Evolutionary conservation across 2,113 vertebrate species (phyloP).

Genomic region (Lampris incognitus): DNA sequence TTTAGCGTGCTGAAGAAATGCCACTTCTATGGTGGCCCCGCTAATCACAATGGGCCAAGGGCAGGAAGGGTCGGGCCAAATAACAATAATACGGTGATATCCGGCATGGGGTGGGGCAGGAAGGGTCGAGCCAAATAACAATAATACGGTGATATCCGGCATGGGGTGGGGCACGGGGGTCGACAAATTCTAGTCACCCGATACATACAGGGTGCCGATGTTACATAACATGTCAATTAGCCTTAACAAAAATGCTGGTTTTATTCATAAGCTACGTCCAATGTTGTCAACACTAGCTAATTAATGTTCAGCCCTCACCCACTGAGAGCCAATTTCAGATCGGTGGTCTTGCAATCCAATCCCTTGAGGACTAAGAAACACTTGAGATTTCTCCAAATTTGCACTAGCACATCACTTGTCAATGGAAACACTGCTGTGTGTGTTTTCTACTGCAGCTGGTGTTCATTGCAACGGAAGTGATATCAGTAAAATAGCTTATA

Average conservation of each 20-base stretch:
- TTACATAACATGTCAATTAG: neutral
- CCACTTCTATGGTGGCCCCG: neutral
- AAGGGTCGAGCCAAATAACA: neutral
- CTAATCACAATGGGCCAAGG: neutral
- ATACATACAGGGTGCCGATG: neutral
- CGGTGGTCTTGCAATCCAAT: neutral
- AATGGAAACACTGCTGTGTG: no score
- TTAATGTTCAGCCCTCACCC: neutral
- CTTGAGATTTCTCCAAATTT: no score
- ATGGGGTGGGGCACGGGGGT: no score
- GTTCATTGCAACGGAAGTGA: no score
- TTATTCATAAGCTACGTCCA: neutral
- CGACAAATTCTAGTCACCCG: neutral
- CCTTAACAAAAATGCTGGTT: neutral
- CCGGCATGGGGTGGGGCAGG: no score
- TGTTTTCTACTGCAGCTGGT: no score
- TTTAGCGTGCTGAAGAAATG: neutral
- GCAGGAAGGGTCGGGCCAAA: neutral
- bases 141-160: neutral
- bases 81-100: neutral
- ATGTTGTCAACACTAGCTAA: neutral
- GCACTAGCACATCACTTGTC: no score
- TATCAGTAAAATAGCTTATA: no score
- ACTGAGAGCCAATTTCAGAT: neutral
- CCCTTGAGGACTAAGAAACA: no score